phyloP scores from a whole-genome alignment of 1,140 invertebrate species.

The Vanessa atalanta region DNA sequence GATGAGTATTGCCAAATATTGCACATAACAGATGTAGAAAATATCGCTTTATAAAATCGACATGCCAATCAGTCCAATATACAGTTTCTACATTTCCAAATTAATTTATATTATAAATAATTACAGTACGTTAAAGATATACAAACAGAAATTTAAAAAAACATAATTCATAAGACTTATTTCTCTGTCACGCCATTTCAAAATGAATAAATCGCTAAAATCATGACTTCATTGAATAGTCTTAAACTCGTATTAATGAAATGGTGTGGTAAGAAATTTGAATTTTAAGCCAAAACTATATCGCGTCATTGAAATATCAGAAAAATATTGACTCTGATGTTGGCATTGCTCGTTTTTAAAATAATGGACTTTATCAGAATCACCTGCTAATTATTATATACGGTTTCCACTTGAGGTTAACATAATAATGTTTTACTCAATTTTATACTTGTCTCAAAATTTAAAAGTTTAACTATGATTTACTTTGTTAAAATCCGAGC shows the following conservation, averaged over 20 bases:
- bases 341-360: not conserved
- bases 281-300: not conserved
- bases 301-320: not conserved
- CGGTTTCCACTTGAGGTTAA: not conserved
- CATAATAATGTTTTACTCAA: not conserved
- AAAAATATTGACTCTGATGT: not conserved
- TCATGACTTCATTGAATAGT: not conserved
- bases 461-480: not conserved
- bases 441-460: not conserved
- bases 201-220: not conserved
- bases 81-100: constrained; percentile 45
- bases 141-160: constrained; percentile 41
- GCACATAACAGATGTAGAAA: constrained; percentile 61
- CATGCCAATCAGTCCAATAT: constrained; percentile 52
- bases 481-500: constrained; percentile 5
- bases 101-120: constrained; percentile 38
- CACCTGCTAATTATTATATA: not conserved
- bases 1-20: constrained; percentile 79
- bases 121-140: constrained; percentile 48
- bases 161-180: constrained; percentile 1
- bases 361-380: not conserved
- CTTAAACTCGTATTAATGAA: not conserved
- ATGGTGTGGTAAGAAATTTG: not conserved
- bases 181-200: constrained; percentile 3
- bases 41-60: constrained; percentile 41